phyloP scores from a whole-genome alignment of 2,888 invertebrate species.

The Serripes groenlandicus region DNA sequence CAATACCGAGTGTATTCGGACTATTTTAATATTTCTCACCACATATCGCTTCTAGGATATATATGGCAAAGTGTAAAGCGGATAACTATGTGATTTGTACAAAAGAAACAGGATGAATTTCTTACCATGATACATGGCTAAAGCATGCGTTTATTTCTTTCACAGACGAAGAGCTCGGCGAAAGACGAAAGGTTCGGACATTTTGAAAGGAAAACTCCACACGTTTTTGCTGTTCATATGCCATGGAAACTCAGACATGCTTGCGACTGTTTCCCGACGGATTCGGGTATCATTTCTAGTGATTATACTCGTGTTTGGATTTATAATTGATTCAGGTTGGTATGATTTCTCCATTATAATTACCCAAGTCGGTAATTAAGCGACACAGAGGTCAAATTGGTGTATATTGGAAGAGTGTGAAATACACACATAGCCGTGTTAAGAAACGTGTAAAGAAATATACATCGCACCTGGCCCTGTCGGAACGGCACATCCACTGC shows the following conservation, averaged over 20 bases:
- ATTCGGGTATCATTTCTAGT: conserved; percentile 42
- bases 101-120: conserved; percentile 16
- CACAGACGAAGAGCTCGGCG: conserved; percentile 55
- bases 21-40: conserved; percentile 41
- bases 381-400: conserved; percentile 2
- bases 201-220: conserved; percentile 57
- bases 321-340: conserved; percentile 34
- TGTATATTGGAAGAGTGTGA: not conserved
- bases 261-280: conserved; percentile 42
- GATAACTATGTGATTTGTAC: conserved; percentile 18
- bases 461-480: conserved; percentile 31
- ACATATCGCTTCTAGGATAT: not conserved
- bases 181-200: conserved; percentile 58
- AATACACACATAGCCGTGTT: conserved; percentile 8
- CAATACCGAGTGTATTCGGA: conserved; percentile 53
- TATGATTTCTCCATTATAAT: not conserved
- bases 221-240: conserved; percentile 45
- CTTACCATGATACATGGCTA: conserved; percentile 70
- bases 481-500: not conserved
- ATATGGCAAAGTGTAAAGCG: conserved; percentile 8
- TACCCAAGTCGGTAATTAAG: not conserved
- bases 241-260: conserved; percentile 65
- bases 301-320: conserved; percentile 29
- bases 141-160: conserved; percentile 62
- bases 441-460: conserved; percentile 15